Evolutionary conservation across 92 coral and sea anemone species (phyloP).

Genomic region (Palythoa grandiflora): DNA sequence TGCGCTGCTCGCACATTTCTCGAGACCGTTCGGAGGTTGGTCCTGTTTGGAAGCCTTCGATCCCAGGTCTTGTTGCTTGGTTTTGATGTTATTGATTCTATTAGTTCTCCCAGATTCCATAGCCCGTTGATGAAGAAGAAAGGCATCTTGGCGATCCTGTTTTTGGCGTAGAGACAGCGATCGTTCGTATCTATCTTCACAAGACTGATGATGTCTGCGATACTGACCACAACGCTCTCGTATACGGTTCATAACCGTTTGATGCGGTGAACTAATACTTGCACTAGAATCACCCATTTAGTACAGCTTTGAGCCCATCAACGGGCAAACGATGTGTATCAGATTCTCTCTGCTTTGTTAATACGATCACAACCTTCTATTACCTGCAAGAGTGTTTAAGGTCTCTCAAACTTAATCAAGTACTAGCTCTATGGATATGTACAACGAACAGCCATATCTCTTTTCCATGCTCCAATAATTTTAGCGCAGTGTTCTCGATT

Average conservation of each 20-base stretch:
- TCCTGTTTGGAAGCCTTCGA: slow-evolving; percentile 77
- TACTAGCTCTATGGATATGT: not conserved
- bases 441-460: slow-evolving; percentile 52
- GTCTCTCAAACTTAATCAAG: slow-evolving; percentile 41
- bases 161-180: slow-evolving; percentile 79
- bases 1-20: slow-evolving; percentile 73
- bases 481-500: slow-evolving; percentile 56
- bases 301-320: slow-evolving; percentile 35
- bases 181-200: slow-evolving; percentile 86
- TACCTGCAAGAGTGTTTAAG: slow-evolving; percentile 41
- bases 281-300: slow-evolving; percentile 79
- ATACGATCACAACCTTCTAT: not conserved
- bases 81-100: slow-evolving; percentile 68
- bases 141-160: slow-evolving; percentile 83
- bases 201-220: slow-evolving; percentile 81
- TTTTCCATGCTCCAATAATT: slow-evolving; percentile 60
- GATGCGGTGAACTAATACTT: slow-evolving; percentile 85
- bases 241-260: slow-evolving; percentile 87
- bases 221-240: slow-evolving; percentile 88
- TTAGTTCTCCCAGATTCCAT: slow-evolving; percentile 77
- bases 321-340: not conserved
- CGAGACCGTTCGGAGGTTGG: slow-evolving; percentile 82
- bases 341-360: slow-evolving; percentile 14
- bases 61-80: slow-evolving; percentile 72
- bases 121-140: slow-evolving; percentile 76